Evolutionary conservation across 1,140 invertebrate species (phyloP).

Genomic region (Sycophaga agraensis): DNA sequence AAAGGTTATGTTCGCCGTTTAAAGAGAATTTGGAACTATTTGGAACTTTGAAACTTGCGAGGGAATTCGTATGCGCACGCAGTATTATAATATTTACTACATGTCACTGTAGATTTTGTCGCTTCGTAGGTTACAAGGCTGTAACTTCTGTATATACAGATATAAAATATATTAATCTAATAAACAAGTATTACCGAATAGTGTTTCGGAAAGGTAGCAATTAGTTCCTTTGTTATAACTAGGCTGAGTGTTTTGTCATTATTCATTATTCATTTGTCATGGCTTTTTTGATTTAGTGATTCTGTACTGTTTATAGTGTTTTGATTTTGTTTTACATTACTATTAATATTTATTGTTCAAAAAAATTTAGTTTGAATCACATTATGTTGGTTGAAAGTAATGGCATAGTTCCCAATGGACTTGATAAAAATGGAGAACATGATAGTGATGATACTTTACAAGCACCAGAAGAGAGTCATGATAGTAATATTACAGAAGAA

Average conservation of each 20-base stretch:
- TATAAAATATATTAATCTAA: background rate
- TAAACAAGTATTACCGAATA: background rate
- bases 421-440: background rate
- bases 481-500: constrained; percentile 6
- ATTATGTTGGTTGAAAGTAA: background rate
- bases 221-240: background rate
- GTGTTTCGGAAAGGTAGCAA: background rate
- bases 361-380: background rate
- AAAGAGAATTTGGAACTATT: too few relatives aligned
- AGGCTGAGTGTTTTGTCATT: background rate
- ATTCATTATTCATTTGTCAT: too few relatives aligned
- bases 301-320: too few relatives aligned
- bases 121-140: too few relatives aligned
- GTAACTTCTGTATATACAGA: background rate
- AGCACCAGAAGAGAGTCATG: background rate
- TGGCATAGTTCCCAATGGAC: background rate
- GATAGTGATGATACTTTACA: constrained; percentile 24
- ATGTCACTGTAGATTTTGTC: too few relatives aligned
- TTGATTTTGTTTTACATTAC: background rate
- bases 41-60: background rate
- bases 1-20: too few relatives aligned
- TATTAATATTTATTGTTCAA: background rate
- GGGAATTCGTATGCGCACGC: constrained; percentile 7
- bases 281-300: too few relatives aligned
- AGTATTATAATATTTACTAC: too few relatives aligned